These are phyloP conservation scores for Trachops cirrhosus DNA, from an alignment of 2,797 vertebrate species.

Conservation along the genomic window DNA sequence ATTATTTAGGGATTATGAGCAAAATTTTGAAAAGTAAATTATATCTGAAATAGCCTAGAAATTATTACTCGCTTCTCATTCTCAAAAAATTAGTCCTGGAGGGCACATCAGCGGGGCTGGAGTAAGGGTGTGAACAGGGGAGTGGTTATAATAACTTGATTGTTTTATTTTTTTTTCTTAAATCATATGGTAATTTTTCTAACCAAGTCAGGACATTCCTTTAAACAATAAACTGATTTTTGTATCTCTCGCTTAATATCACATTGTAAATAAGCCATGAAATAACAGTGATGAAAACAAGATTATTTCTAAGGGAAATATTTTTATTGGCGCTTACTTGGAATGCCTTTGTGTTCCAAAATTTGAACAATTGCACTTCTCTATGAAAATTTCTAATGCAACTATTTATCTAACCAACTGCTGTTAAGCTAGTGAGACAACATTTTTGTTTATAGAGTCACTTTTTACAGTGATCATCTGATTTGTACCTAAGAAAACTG, in stretches of 20 bases:
- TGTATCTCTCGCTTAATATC: background rate
- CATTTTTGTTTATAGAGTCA: background rate
- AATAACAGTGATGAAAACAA: background rate
- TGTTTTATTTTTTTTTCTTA: slow-evolving; percentile 10
- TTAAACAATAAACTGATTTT: slow-evolving; percentile 23
- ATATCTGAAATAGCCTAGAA: background rate
- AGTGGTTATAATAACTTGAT: background rate
- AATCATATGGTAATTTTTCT: slow-evolving; percentile 7
- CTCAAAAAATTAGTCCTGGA: background rate
- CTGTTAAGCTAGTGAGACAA: background rate
- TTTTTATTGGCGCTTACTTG: slow-evolving; percentile 1
- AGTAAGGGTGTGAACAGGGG: background rate
- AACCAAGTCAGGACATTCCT: background rate
- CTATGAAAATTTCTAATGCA: background rate
- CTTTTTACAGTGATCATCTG: background rate
- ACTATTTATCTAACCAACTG: background rate
- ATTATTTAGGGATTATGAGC: background rate
- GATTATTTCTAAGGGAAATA: background rate
- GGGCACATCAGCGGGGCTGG: background rate
- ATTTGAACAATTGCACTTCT: background rate
- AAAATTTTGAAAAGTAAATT: background rate
- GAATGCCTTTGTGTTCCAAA: slow-evolving; percentile 13
- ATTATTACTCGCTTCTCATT: background rate
- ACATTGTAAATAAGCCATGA: slow-evolving; percentile 11
- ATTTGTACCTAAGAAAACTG: background rate